Evolutionary conservation across 2,888 invertebrate genomes (phyloP).

Genomic region (Leucophora obtusa): DNA sequence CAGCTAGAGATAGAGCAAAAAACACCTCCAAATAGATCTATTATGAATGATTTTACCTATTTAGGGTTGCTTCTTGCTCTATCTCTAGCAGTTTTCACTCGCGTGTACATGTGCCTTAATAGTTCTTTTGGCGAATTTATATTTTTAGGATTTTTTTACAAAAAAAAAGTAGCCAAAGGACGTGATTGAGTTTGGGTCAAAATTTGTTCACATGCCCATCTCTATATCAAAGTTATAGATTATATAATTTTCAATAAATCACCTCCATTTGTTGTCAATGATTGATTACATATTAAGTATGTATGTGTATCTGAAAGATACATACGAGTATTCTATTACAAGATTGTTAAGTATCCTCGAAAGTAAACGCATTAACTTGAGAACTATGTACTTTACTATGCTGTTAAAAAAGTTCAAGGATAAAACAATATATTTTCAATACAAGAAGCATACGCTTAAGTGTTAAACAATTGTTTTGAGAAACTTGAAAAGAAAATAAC

Average conservation of each 20-base stretch:
- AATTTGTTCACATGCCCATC: no score
- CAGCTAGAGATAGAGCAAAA: no score
- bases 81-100: no score
- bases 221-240: no score
- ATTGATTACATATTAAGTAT: constrained; percentile 74
- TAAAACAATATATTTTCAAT: constrained; percentile 1
- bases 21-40: no score
- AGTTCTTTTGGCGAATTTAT: no score
- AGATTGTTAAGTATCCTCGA: constrained; percentile 27
- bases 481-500: not conserved
- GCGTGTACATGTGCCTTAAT: no score
- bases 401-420: constrained; percentile 8
- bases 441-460: not conserved
- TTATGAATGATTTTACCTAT: no score
- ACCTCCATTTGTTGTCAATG: constrained; percentile 67
- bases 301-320: constrained; percentile 62
- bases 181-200: no score
- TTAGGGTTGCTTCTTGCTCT: no score
- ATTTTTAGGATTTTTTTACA: no score
- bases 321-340: constrained; percentile 4
- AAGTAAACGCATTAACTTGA: constrained; percentile 32
- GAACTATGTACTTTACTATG: not conserved
- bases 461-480: constrained; percentile 17
- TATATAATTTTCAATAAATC: constrained; percentile 46
- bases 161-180: no score